Base-by-base conservation (phyloP, 2,888 invertebrate genomes). In the Andrena camellia region DNA sequence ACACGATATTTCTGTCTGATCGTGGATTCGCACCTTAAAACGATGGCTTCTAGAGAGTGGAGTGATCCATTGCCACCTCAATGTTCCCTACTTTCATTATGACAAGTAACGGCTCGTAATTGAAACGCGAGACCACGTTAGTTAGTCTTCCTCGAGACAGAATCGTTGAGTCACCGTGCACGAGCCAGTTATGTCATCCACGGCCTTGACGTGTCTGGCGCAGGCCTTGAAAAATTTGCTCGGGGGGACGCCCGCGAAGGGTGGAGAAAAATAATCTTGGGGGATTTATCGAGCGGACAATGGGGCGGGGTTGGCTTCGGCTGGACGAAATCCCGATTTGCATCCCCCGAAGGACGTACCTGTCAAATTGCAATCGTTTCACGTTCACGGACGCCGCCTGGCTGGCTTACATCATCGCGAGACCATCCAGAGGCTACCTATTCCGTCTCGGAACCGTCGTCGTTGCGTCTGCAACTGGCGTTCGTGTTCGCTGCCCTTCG, bases 341-440 rank as follows among this genome's bases (percentile, higher is more conserved):
- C 78, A 79, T 79, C 63, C 23, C 48, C 8, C 64, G 64, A 79
- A 79, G 78, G 75, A 69, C 69, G 29, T 29, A 64, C 78, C 66
- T 66, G 72, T 78, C 66, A 50, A 60, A 78, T 50, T 35, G 66
- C 64, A 17, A 59, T 67, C 50, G 59, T 66, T 66, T 71, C 72
- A n/a, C 63, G 42, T 63, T 23, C 59, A 70, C 35, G 62, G 69
- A 50, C 68, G 50, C 13, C 29, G 35, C 52, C n/a, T 0, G 20
- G 33, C 60, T 26, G 13, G 20, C 23, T 52, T 62, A 48, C 75
- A 52, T 42, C 35, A 63, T 54, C 26, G 35, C 6, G 29, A 3
- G 10, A 5, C 71, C 8, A 23, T 42, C 42, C 17, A 42, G 42
- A 17, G 13, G 42, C 42, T 42, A 42, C 42, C 42, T 42, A 42